Evolutionary conservation across 2,888 invertebrate genomes (phyloP).

Genomic region (Opisthograptis luteolata): DNA sequence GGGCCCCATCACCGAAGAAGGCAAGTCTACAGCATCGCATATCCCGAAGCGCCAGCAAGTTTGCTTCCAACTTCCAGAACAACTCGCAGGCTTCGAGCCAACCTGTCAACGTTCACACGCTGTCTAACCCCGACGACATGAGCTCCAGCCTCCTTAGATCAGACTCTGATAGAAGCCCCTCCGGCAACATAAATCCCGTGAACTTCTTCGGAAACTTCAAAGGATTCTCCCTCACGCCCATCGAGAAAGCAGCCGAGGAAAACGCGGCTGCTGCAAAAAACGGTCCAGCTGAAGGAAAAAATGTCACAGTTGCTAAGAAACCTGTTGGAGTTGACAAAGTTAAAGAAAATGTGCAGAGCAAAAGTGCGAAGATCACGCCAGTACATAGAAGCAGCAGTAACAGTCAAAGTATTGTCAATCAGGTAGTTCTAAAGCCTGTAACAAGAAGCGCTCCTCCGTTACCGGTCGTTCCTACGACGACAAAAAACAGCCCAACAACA

Average conservation of each 20-base stretch:
- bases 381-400: conserved; percentile 75
- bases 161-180: conserved; percentile 76
- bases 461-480: conserved; percentile 80
- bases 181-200: conserved; percentile 76
- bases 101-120: conserved; percentile 77
- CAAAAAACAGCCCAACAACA: conserved; percentile 58
- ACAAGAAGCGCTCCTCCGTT: conserved; percentile 86
- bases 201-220: conserved; percentile 94
- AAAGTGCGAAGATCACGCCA: conserved; percentile 84
- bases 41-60: conserved; percentile 76
- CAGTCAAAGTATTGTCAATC: conserved; percentile 63
- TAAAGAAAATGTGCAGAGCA: conserved; percentile 46
- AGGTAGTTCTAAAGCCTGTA: conserved; percentile 73
- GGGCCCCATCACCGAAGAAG: conserved; percentile 76
- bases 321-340: conserved; percentile 23
- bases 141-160: conserved; percentile 87
- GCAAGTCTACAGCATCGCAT: conserved; percentile 72
- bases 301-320: conserved; percentile 25
- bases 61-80: conserved; percentile 76
- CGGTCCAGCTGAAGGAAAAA: conserved; percentile 9
- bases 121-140: conserved; percentile 88
- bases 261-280: conserved; percentile 28
- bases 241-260: conserved; percentile 74
- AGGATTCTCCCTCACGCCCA: conserved; percentile 91
- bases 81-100: conserved; percentile 62